Evolutionary conservation across 2,113 vertebrate genomes (phyloP), one percentile per base, ranked within the genome.

Genomic region (Glareola pratincola): DNA sequence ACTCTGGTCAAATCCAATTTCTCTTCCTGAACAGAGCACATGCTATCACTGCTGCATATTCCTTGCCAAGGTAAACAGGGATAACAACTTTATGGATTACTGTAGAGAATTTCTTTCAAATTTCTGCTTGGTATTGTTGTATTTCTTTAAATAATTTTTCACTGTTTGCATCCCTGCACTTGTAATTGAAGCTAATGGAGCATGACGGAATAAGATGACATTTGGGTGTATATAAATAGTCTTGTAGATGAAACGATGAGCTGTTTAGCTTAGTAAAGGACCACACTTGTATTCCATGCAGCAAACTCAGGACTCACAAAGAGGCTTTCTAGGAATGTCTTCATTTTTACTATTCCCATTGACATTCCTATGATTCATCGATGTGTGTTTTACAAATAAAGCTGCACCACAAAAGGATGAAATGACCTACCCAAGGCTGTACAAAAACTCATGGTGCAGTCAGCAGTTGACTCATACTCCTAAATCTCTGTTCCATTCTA

Each of bases 51-150:
- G 68, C 74, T 94, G 53, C 39, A 22, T 90, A 82, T 74, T 87
- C 50, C 37, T 92, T 95, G 98, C 98, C 98, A 98, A 98, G 60
- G 92, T 97, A 95, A 98, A 98, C 97, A 98, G 76, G 88, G 50
- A 77, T 76, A 91, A 91, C 88, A 92, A 67, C 34, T 50, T 56
- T 79, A 92, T 78, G 88, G 93, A 91, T 97, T 89, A 79, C 89
- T 96, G 84, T 78, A 94, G 95, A 96, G 63, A 93, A 93, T 96
- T 97, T 81, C 13, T 77, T 89, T 94, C 56, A 83, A 86, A 88
- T 37, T 62, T 90, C 14, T 89, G 18, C 57, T 96, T 76, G 10
- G 26, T 88, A 62, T 78, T 54, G 26, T 80, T 85, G 27, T 17
- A 56, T 91, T 91, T 92, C 32, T 92, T 91, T 74, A 81, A 95